Evolutionary conservation across 2,113 vertebrate genomes (phyloP), one percentile per base, ranked within the genome.

Genomic region (Chaetodon auriga): DNA sequence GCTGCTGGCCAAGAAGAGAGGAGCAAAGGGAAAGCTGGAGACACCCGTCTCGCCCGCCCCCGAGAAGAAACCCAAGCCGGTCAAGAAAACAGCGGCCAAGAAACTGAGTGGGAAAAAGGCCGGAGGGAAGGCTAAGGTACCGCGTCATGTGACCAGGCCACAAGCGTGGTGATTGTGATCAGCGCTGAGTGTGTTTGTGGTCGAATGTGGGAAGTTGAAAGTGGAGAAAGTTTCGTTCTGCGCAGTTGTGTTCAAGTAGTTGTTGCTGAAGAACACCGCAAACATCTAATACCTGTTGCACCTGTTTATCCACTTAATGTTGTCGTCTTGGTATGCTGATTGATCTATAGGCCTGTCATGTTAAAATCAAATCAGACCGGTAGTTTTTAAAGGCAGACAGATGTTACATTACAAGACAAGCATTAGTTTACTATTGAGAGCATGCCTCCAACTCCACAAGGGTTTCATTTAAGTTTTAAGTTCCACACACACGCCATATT

Each of bases 11-110:
- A 99, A 99, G 95, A 99, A 99, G 93, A 91, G 97, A 13, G 97
- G 98, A 35, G 96, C 96, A 60, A 98, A 97, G 95, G 97, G 97
- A 78, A 99, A 99, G 91, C 93, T 99, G 93, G 98, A 99, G 95
- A 97, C 96, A 18, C 97, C 97, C 45, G 96, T 97, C 81, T 96
- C 97, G 5, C 97, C 97, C 14, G 96, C 98, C 7, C 97, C 97
- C 1, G 96, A 97, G 89, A 99, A 97, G 93, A 99, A 97, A 89
- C 94, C 96, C 89, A 99, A 99, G 87, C 14, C 91, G 0, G 96
- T 96, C 63, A 97, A 98, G 94, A 99, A 98, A 92, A 94, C 97
- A 68, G 93, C 93, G 0, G 90, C 94, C 61, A 96, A 97, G 85
- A 99, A 97, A 93, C 92, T 92, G 88, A 84, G 95, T 19, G 95